Evolutionary conservation across 2,113 vertebrate genomes (phyloP).

Genomic region (Gulo gulo): DNA sequence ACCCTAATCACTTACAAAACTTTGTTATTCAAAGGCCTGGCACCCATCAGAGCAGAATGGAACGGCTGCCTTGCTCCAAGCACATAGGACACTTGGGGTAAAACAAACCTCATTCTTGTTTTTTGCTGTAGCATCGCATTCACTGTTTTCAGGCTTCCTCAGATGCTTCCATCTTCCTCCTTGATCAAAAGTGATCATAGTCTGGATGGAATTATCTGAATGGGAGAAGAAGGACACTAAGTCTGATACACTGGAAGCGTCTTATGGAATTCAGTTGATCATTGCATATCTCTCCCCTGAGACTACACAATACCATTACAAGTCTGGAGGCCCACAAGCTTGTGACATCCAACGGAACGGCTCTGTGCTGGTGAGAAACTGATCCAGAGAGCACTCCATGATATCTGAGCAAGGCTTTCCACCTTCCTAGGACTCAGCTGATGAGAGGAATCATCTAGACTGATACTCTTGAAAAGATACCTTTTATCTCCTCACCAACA

Average conservation of each 20-base stretch:
- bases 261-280: background rate
- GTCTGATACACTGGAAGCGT: background rate
- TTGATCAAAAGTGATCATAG: conserved; percentile 93
- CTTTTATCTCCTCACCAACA: background rate
- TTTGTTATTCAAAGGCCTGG: background rate
- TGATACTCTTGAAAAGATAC: background rate
- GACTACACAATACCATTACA: background rate
- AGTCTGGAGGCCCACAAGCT: background rate
- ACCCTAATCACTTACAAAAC: background rate
- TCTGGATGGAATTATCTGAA: conserved; percentile 90
- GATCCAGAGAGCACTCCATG: background rate
- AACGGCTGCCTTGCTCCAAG: background rate
- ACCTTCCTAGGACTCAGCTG: background rate
- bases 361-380: background rate
- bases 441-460: background rate
- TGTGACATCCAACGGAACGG: background rate
- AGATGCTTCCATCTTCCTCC: conserved; percentile 93
- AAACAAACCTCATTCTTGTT: conserved; percentile 88
- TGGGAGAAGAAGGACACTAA: background rate
- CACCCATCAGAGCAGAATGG: background rate
- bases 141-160: conserved; percentile 87
- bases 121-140: conserved; percentile 89
- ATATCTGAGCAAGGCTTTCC: background rate
- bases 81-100: rapidly evolving
- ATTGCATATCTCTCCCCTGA: background rate